Evolutionary conservation across 1,140 invertebrate genomes (phyloP).

Genomic region (Brachionus sp.): DNA sequence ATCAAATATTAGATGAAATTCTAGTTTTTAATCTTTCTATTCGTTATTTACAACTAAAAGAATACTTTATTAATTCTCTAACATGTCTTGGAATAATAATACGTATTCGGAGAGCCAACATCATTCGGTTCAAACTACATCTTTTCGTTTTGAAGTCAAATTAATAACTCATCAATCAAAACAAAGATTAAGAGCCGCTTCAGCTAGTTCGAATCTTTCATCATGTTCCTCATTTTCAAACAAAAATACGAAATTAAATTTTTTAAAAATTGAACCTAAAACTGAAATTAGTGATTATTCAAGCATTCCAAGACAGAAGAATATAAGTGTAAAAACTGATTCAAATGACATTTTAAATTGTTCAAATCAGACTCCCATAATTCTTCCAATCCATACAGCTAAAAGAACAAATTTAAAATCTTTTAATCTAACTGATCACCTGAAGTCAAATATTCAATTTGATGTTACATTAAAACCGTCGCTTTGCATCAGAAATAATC

Average conservation of each 20-base stretch:
- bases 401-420: neutral
- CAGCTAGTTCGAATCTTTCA: neutral
- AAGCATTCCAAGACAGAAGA: neutral
- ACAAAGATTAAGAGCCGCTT: neutral
- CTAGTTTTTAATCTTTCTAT: neutral
- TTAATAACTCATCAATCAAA: neutral
- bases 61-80: neutral
- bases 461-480: constrained; percentile 42
- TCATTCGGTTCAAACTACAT: neutral
- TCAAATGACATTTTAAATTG: neutral
- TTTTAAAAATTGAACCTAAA: neutral
- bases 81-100: neutral
- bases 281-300: neutral
- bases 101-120: neutral
- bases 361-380: neutral
- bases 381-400: neutral
- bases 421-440: constrained; percentile 26
- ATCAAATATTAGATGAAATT: neutral
- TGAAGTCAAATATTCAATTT: constrained; percentile 35
- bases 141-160: constrained; percentile 7
- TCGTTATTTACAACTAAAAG: too few relatives aligned
- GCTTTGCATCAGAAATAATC: constrained; percentile 24
- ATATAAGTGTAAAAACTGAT: too few relatives aligned
- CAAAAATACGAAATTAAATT: neutral
- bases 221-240: constrained; percentile 14